Conservation (phyloP, 1,140 invertebrate species). For the Ips nitidus region DNA sequence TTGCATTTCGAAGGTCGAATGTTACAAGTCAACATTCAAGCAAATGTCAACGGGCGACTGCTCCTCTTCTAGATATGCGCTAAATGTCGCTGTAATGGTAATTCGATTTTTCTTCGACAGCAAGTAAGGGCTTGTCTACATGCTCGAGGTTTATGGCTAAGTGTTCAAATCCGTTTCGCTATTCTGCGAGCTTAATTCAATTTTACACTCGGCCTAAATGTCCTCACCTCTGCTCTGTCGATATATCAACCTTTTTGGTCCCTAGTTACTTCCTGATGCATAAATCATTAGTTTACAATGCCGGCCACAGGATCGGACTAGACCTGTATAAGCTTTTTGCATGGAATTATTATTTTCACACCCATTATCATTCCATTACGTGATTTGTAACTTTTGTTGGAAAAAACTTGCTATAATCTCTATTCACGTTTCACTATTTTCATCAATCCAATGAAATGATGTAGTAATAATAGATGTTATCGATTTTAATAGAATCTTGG, state of each 20-base stretch:
- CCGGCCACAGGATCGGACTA: not conserved
- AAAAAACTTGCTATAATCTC: too few relatives aligned
- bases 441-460: too few relatives aligned
- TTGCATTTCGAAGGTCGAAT: not conserved
- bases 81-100: not conserved
- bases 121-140: too few relatives aligned
- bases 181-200: conserved; percentile 1
- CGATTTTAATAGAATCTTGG: too few relatives aligned
- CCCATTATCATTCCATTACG: too few relatives aligned
- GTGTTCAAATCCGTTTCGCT: not conserved
- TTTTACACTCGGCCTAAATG: conserved; percentile 2
- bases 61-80: not conserved
- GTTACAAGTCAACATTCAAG: not conserved
- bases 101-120: too few relatives aligned
- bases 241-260: not conserved
- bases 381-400: too few relatives aligned
- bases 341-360: too few relatives aligned
- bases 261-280: not conserved
- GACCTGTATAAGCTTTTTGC: too few relatives aligned
- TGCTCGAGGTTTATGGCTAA: too few relatives aligned
- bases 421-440: too few relatives aligned
- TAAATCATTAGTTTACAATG: not conserved
- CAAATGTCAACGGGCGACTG: not conserved
- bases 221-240: not conserved
- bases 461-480: too few relatives aligned